These are phyloP conservation scores for Bombus pyrosoma DNA, from an alignment of 1,140 invertebrate species.

Conservation along the genomic window DNA sequence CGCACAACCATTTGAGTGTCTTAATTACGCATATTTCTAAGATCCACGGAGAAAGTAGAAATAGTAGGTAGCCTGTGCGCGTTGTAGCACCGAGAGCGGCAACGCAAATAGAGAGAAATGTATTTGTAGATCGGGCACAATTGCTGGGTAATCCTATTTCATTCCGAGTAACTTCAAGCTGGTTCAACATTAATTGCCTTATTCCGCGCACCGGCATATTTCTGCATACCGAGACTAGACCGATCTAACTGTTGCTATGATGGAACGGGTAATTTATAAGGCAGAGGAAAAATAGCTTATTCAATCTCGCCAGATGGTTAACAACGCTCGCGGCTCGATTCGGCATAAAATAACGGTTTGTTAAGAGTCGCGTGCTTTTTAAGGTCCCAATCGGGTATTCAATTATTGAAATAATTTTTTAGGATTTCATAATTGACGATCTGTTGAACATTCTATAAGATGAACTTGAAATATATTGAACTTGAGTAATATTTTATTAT, in stretches of 20 bases:
- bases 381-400: not conserved
- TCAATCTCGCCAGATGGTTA: not conserved
- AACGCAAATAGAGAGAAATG: slow-evolving; percentile 19
- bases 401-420: not conserved
- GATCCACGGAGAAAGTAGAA: slow-evolving; percentile 25
- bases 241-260: slow-evolving; percentile 23
- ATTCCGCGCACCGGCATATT: not conserved
- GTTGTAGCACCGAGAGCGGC: not conserved
- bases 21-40: slow-evolving; percentile 64
- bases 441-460: not conserved
- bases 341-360: not conserved
- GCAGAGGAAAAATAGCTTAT: not conserved
- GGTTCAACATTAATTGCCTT: slow-evolving; percentile 60
- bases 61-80: too few relatives aligned
- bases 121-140: slow-evolving; percentile 57
- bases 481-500: not conserved
- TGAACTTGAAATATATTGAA: not conserved
- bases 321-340: not conserved
- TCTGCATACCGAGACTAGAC: slow-evolving; percentile 9
- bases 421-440: not conserved
- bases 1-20: slow-evolving; percentile 47
- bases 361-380: not conserved
- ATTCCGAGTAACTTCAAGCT: slow-evolving; percentile 60
- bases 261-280: slow-evolving; percentile 8
- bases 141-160: slow-evolving; percentile 59